Evolutionary conservation across 2,113 vertebrate species (phyloP).

Genomic region (Ctenomys sociabilis): DNA sequence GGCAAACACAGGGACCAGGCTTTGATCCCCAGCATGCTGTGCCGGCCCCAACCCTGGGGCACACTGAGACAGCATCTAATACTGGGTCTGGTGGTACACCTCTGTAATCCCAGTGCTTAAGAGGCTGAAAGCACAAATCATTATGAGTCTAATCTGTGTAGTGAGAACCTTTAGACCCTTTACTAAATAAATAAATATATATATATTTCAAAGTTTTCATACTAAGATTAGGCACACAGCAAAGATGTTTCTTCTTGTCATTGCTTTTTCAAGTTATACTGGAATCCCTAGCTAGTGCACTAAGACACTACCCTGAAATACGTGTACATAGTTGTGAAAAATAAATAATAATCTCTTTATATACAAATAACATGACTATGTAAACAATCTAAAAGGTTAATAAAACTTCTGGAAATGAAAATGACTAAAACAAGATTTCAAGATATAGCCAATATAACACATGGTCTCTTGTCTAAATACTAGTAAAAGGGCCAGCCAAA

Average conservation of each 20-base stretch:
- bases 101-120: no score
- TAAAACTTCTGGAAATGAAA: not conserved
- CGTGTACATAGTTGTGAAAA: not conserved
- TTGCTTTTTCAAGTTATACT: not conserved
- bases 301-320: not conserved
- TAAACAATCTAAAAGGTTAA: not conserved
- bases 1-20: no score
- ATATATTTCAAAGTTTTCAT: not conserved
- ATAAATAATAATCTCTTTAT: not conserved
- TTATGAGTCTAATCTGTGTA: no score
- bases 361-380: not conserved
- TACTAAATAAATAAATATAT: no score
- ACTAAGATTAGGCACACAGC: not conserved
- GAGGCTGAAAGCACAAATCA: no score
- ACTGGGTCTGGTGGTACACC: no score
- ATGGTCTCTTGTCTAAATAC: not conserved
- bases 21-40: no score
- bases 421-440: not conserved
- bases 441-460: not conserved
- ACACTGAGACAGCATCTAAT: no score
- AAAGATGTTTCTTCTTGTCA: no score
- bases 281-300: not conserved
- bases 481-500: not conserved
- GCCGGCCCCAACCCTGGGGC: no score
- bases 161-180: no score